Evolutionary conservation across 2,888 invertebrate species (phyloP).

Genomic region (Brachypalpus laphriformis): DNA sequence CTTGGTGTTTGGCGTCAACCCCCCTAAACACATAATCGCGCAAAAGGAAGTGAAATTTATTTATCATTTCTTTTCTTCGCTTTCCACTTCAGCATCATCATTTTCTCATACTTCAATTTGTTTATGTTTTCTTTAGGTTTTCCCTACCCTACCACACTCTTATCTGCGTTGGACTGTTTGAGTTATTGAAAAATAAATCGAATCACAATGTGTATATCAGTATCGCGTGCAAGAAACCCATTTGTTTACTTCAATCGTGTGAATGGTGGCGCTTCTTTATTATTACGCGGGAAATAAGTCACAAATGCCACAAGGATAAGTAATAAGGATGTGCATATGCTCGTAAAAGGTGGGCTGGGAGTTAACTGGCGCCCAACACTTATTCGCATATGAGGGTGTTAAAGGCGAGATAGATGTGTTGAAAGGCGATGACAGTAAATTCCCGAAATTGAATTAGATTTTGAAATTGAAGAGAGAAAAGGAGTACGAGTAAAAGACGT

Average conservation of each 20-base stretch:
- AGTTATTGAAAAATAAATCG: conserved; percentile 20
- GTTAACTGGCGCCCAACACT: conserved; percentile 21
- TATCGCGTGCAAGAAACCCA: conserved; percentile 3
- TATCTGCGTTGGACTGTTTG: neutral
- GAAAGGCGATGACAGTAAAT: neutral
- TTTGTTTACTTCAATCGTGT: conserved; percentile 25
- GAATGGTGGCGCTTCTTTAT: neutral
- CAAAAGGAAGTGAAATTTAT: conserved; percentile 7
- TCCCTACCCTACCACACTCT: neutral
- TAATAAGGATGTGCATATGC: conserved; percentile 5
- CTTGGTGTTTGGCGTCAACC: neutral
- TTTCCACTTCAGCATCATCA: neutral
- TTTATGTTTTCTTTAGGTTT: neutral
- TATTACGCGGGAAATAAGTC: conserved; percentile 1
- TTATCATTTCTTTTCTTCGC: neutral
- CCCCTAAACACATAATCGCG: conserved; percentile 12
- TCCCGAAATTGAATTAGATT: neutral
- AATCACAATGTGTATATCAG: neutral
- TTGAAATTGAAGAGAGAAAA: neutral
- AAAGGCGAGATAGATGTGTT: neutral
- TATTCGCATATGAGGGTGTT: neutral
- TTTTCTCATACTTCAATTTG: conserved; percentile 1
- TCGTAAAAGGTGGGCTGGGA: neutral
- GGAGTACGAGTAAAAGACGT: neutral
- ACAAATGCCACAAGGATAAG: neutral